These are phyloP conservation scores for Aphidoletes aphidimyza DNA, from an alignment of 2,888 invertebrate species.

Conservation along the genomic window DNA sequence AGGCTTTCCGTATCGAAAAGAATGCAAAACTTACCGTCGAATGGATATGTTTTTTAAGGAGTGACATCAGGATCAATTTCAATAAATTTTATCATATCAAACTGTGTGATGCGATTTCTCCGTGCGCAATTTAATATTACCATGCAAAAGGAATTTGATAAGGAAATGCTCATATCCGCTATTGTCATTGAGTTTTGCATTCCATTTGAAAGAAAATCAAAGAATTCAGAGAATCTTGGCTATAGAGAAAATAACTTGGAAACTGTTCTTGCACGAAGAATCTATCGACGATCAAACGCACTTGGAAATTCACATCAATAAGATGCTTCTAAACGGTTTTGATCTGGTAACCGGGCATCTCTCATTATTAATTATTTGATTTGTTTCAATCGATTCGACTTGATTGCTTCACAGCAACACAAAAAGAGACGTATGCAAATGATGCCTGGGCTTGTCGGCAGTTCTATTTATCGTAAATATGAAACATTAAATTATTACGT, in stretches of 20 bases:
- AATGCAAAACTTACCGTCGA: neutral
- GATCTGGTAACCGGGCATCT: slow-evolving; percentile 38
- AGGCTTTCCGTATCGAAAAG: neutral
- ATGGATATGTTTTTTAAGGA: slow-evolving; percentile 41
- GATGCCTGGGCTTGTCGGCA: slow-evolving; percentile 38
- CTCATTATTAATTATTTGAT: slow-evolving; percentile 31
- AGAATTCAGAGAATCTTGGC: neutral
- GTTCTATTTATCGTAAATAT: neutral
- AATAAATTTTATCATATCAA: neutral
- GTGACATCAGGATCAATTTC: slow-evolving; percentile 20
- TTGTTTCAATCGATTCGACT: neutral
- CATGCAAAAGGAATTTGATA: neutral
- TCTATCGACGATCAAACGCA: too few species aligned
- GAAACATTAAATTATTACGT: slow-evolving; percentile 44
- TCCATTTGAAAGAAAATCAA: neutral
- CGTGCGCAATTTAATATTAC: neutral
- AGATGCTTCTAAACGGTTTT: too few species aligned
- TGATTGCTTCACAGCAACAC: neutral
- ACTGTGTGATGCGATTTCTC: too few species aligned
- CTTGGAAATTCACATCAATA: too few species aligned
- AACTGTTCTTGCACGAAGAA: too few species aligned
- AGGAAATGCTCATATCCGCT: slow-evolving; percentile 43
- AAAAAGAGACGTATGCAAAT: neutral
- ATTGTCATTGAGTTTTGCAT: neutral
- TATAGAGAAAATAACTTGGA: neutral